Evolutionary conservation across 2,888 invertebrate species (phyloP), one percentile per base, ranked within the genome.

Genomic region (Scaptomyza caliginosa): DNA sequence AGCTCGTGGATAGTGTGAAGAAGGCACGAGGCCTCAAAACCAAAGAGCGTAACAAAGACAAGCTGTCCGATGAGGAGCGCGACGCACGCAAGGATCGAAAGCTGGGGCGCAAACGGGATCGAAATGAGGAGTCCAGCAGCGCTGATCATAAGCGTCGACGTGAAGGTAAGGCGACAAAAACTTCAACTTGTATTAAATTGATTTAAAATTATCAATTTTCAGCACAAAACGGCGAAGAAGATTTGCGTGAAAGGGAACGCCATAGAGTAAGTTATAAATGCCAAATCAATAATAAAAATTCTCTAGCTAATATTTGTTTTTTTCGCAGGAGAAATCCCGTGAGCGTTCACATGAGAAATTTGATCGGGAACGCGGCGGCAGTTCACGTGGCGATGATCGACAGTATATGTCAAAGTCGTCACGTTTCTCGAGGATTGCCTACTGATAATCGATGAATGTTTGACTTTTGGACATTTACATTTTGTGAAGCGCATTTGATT

Each of bases 11-110:
- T 67, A 84, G 76, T 54, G 85, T 88, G 34, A 90, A 93, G 86
- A 93, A 93, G 62, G 83, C 83, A 36, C 86, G 83, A 10, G 83
- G 81, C 16, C 66, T 84, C 30, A 84, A 84, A 46, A 78, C 74
- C 58, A 93, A 93, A 89, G 93, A 93, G 67, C 93, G 93, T 69
- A 90, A 94, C 74, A 90, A 94, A 91, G 92, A 93, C 90, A 93
- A 95, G 92, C 92, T 95, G 48, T 94, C 94, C 50, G 96, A 96
- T 67, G 96, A 96, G 90, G 96, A 96, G 86, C 94, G 96, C 88
- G 96, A 96, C 91, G 91, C 94, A 10, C 93, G 96, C 75, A 95
- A 95, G 92, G 96, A 96, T 91, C 94, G 96, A 89, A 96, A 96
- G 92, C 92, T 96, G 88, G 95, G 94, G 54, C 93, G 96, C 23